phyloP scores from a whole-genome alignment of 92 coral and sea anemone species.

The Palythoa heliodiscus region DNA sequence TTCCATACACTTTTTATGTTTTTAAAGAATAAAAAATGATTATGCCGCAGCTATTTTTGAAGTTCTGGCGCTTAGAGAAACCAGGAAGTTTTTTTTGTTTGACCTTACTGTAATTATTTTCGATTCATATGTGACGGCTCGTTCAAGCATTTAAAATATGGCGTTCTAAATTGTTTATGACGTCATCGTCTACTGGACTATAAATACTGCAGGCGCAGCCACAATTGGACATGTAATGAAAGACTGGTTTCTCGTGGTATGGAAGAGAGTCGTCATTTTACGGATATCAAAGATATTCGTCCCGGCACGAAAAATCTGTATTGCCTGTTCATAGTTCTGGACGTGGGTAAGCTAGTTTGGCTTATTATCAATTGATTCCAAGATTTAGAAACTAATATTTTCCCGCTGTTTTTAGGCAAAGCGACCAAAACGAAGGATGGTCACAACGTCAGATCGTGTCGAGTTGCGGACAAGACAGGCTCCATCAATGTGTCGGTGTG shows the following conservation, averaged over 20 bases:
- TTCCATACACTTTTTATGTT: no score
- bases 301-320: conserved; percentile 87
- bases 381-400: conserved; percentile 1
- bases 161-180: conserved; percentile 25
- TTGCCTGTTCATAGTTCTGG: conserved; percentile 92
- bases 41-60: no score
- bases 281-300: conserved; percentile 91
- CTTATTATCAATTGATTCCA: not conserved
- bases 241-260: conserved; percentile 35
- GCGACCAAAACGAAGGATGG: conserved; percentile 96
- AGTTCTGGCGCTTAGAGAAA: no score
- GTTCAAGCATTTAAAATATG: not conserved
- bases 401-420: conserved; percentile 68
- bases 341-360: conserved; percentile 76
- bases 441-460: conserved; percentile 93
- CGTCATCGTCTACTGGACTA: conserved; percentile 41
- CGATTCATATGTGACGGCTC: not conserved
- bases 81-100: no score
- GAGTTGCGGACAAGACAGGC: conserved; percentile 97
- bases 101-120: no score
- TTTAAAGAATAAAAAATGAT: no score
- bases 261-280: conserved; percentile 79
- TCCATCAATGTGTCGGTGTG: conserved; percentile 93
- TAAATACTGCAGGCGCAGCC: conserved; percentile 42
- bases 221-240: not conserved